Evolutionary conservation across 2,888 invertebrate species (phyloP).

Genomic region (Conomelus anceps): DNA sequence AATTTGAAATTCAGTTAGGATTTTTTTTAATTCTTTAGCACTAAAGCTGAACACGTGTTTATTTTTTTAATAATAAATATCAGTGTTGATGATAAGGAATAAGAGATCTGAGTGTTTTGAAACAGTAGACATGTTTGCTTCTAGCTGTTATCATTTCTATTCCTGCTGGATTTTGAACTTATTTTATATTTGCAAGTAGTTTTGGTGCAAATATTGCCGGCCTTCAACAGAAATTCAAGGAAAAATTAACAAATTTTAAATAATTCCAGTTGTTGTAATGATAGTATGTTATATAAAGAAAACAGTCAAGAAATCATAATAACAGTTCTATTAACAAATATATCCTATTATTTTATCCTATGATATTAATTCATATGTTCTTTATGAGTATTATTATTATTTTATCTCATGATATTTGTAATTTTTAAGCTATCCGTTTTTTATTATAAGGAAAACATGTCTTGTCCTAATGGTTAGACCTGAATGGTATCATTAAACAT

Average conservation of each 20-base stretch:
- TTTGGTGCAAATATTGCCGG: neutral
- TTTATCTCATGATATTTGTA: neutral
- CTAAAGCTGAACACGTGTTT: too few relatives aligned
- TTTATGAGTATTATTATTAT: neutral
- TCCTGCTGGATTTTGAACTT: too few relatives aligned
- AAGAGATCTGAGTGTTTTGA: too few relatives aligned
- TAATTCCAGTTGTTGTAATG: neutral
- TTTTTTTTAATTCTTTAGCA: too few relatives aligned
- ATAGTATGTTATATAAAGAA: neutral
- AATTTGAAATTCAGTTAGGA: too few relatives aligned
- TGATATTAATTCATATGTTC: neutral
- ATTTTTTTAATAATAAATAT: too few relatives aligned
- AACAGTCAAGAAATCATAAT: neutral
- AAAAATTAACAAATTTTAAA: neutral
- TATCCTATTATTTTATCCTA: neutral
- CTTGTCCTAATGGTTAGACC: neutral
- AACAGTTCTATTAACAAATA: neutral
- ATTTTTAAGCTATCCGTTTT: neutral
- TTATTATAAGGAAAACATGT: neutral
- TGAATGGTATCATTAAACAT: neutral
- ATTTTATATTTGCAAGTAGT: too few relatives aligned
- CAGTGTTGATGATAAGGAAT: too few relatives aligned
- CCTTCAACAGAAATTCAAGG: neutral
- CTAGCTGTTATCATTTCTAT: too few relatives aligned
- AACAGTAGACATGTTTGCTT: too few relatives aligned